These are phyloP conservation scores for Lypha dubia DNA, from an alignment of 2,888 invertebrate genomes.

Conservation along the genomic window DNA sequence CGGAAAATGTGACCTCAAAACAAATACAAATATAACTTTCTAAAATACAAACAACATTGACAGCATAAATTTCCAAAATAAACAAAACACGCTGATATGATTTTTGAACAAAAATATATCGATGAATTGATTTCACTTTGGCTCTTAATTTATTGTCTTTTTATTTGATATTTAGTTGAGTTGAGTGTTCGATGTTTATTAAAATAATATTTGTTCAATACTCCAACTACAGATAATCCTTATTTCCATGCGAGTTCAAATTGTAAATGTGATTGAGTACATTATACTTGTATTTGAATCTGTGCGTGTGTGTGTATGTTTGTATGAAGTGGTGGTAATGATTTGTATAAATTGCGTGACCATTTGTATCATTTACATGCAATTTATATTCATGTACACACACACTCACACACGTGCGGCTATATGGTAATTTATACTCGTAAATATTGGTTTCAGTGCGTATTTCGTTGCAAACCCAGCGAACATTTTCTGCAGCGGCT, in stretches of 20 bases:
- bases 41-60: background rate
- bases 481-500: background rate
- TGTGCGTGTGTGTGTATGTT: too few species aligned
- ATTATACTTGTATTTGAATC: too few species aligned
- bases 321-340: slow-evolving; percentile 10
- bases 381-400: slow-evolving; percentile 17
- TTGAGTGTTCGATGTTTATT: slow-evolving; percentile 17
- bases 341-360: slow-evolving; percentile 62
- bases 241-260: background rate
- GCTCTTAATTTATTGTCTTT: background rate
- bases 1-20: background rate
- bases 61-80: background rate
- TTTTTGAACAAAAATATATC: background rate
- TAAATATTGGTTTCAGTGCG: slow-evolving; percentile 3
- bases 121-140: background rate
- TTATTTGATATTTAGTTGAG: background rate
- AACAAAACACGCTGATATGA: background rate
- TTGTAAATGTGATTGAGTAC: background rate
- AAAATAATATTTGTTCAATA: slow-evolving; percentile 53
- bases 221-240: background rate
- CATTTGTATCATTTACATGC: slow-evolving; percentile 29
- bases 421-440: background rate
- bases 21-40: background rate
- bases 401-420: background rate
- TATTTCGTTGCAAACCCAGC: background rate